Conservation (phyloP, 2,888 invertebrate species). For the Noctua fimbriata region DNA sequence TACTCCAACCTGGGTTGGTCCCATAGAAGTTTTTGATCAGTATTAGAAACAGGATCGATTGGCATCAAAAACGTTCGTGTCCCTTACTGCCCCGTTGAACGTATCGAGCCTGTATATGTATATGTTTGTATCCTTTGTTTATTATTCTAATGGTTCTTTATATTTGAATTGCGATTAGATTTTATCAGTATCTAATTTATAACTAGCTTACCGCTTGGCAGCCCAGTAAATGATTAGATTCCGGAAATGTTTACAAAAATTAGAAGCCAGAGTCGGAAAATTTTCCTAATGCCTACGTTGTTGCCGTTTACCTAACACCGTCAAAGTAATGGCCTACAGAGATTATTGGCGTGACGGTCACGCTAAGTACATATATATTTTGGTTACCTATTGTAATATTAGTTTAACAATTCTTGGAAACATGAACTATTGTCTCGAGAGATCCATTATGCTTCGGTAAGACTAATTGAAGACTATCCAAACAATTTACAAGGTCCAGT, state of each 20-base stretch:
- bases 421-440: slow-evolving; percentile 17
- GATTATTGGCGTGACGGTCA: slow-evolving; percentile 28
- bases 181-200: background rate
- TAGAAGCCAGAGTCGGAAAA: background rate
- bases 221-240: background rate
- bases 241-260: background rate
- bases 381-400: slow-evolving; percentile 20
- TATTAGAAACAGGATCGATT: too few relatives aligned
- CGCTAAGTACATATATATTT: slow-evolving; percentile 17
- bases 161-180: slow-evolving; percentile 1
- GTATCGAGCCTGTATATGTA: too few relatives aligned
- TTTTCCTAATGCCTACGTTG: background rate
- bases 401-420: slow-evolving; percentile 9
- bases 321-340: slow-evolving; percentile 4
- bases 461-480: slow-evolving; percentile 12
- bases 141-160: background rate
- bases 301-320: background rate
- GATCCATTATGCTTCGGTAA: background rate
- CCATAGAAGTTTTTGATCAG: too few relatives aligned
- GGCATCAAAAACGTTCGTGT: too few relatives aligned
- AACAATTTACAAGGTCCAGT: background rate
- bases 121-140: background rate
- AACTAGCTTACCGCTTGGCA: background rate
- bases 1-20: too few relatives aligned
- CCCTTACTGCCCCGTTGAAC: too few relatives aligned